phyloP scores from a whole-genome alignment of 2,113 vertebrate species.

The Leptocoma aspasia region DNA sequence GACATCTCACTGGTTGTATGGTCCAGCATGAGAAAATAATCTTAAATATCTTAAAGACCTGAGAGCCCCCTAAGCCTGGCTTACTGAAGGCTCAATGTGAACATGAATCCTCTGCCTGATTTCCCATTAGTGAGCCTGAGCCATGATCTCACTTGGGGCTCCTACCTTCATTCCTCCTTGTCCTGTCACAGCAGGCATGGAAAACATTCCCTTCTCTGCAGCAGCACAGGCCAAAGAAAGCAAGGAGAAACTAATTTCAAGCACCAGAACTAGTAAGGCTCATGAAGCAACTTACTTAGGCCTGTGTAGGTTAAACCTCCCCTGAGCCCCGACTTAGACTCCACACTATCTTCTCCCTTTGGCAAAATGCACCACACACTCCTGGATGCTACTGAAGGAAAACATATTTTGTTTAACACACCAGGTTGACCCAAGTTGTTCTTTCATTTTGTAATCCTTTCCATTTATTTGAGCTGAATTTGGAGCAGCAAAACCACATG shows the following conservation, averaged over 20 bases:
- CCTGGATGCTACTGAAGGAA: conserved; percentile 16
- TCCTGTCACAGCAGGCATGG: neutral
- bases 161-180: neutral
- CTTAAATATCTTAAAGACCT: neutral
- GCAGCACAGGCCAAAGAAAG: neutral
- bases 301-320: neutral
- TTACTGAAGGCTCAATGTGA: neutral
- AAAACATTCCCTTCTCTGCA: neutral
- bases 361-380: neutral
- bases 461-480: conserved; percentile 44
- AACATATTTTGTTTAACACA: conserved; percentile 18
- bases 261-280: neutral
- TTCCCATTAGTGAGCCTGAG: neutral
- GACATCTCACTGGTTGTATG: neutral
- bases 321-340: neutral
- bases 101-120: neutral
- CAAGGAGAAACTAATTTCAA: neutral
- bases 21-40: neutral
- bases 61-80: neutral
- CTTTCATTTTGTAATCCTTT: conserved; percentile 56
- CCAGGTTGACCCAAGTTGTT: conserved; percentile 46
- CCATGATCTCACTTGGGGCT: neutral
- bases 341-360: neutral
- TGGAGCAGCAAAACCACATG: conserved; percentile 62
- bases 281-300: neutral